Percentiles rank a stretch among this genome's conserved stretches.
Evolutionary conservation across 2,888 invertebrate genomes (phyloP).

Genomic region (Bimastos eiseni): DNA sequence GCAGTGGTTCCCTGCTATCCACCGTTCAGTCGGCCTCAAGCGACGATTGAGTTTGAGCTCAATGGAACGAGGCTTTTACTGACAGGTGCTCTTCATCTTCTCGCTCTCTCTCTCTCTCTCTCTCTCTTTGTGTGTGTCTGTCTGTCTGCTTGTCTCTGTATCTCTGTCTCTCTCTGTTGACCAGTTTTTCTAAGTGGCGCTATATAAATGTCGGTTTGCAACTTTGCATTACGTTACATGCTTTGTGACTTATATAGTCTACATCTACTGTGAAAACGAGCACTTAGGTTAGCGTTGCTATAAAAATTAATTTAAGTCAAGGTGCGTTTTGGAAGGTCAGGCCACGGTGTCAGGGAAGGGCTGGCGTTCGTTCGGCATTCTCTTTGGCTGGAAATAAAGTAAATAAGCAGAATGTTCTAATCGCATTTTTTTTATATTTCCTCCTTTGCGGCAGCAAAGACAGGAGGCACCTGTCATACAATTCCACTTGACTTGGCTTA

Average conservation of each 20-base stretch:
- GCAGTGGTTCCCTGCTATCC: conserved; percentile 30
- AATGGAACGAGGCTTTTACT: conserved; percentile 28
- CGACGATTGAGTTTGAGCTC: conserved; percentile 29
- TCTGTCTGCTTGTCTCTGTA: no score
- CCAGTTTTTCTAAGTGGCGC: not conserved
- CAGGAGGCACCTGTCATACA: not conserved
- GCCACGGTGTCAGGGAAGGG: not conserved
- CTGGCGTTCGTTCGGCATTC: not conserved
- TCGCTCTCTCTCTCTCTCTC: no score
- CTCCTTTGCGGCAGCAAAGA: not conserved
- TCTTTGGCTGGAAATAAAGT: not conserved
- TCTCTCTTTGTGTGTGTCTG: no score
- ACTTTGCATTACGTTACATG: not conserved
- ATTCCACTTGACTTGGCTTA: not conserved
- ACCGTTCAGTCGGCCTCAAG: conserved; percentile 27
- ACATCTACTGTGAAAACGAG: not conserved
- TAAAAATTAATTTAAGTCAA: not conserved
- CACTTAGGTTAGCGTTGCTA: not conserved
- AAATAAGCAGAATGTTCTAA: not conserved
- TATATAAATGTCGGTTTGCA: not conserved
- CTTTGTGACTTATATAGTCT: not conserved
- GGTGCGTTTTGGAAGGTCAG: not conserved
- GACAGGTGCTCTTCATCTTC: not conserved
- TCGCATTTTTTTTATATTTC: not conserved
- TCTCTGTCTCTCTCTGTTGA: no score